phyloP scores from a whole-genome alignment of 1,140 invertebrate genomes.

The Anagrus nilaparvatae region DNA sequence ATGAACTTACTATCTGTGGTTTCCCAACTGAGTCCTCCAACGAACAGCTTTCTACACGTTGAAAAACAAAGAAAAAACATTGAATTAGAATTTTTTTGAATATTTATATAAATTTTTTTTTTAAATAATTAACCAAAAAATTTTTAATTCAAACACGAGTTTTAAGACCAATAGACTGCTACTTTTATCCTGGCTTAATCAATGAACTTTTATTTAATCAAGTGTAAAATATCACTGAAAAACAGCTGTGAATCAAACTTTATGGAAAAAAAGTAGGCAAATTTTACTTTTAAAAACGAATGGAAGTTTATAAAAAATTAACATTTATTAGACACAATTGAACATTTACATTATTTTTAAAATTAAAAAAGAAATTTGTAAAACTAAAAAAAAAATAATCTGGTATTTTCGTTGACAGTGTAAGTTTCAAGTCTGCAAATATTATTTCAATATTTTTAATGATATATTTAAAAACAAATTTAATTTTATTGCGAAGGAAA shows the following conservation, averaged over 20 bases:
- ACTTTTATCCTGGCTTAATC: conserved; percentile 13
- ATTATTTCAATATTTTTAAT: conserved; percentile 10
- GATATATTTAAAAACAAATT: conserved; percentile 13
- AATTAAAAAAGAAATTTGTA: conserved; percentile 12
- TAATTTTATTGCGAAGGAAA: conserved; percentile 18
- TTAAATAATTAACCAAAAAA: too few species aligned
- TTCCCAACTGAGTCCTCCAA: conserved; percentile 94
- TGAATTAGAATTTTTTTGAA: conserved; percentile 11
- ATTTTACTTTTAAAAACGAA: conserved; percentile 15
- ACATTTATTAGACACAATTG: conserved; percentile 9
- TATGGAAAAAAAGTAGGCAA: conserved; percentile 12
- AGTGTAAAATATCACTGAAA: conserved; percentile 14
- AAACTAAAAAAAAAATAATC: too few species aligned
- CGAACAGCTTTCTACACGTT: conserved; percentile 89
- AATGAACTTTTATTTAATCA: conserved; percentile 11
- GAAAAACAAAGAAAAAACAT: conserved; percentile 36
- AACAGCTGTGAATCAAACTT: conserved; percentile 11
- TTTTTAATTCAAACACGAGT: conserved; percentile 8
- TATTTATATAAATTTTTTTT: conserved; percentile 10
- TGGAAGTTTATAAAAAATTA: conserved; percentile 8
- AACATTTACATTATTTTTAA: conserved; percentile 12
- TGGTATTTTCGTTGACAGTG: conserved; percentile 15
- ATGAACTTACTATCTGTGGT: conserved; percentile 88
- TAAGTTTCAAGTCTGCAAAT: conserved; percentile 15
- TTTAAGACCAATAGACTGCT: conserved; percentile 12